Evolutionary conservation across 2,888 invertebrate species (phyloP).

Genomic region (Ecliptopera silaceata): DNA sequence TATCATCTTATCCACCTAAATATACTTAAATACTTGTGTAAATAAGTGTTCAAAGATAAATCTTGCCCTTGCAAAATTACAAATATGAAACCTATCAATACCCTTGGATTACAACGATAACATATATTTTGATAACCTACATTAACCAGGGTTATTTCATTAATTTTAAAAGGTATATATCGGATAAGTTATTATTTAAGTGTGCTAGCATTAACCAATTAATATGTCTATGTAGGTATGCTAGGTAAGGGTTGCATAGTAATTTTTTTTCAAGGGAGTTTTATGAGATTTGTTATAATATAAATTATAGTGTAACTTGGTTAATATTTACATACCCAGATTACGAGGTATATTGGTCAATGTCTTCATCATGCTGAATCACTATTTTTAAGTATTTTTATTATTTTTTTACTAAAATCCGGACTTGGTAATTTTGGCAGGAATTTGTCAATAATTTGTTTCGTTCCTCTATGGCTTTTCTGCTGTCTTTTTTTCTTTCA

Average conservation of each 20-base stretch:
- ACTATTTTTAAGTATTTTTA: constrained; percentile 39
- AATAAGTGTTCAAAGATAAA: not conserved
- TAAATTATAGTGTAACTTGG: no score
- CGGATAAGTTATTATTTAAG: no score
- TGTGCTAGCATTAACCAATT: no score
- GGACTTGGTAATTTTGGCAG: constrained; percentile 47
- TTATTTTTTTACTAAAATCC: constrained; percentile 37
- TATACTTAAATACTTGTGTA: not conserved
- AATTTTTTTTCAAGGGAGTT: no score
- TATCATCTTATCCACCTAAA: no score
- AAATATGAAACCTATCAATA: constrained; percentile 25
- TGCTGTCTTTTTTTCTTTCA: no score
- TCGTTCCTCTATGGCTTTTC: not conserved
- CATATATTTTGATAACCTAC: constrained; percentile 20
- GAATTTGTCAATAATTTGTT: constrained; percentile 18
- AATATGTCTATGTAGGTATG: no score
- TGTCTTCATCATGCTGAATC: constrained; percentile 39
- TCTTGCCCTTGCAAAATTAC: not conserved
- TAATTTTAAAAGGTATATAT: not conserved
- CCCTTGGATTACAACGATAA: constrained; percentile 30
- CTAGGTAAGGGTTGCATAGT: no score
- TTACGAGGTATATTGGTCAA: constrained; percentile 21
- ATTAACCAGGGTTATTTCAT: not conserved
- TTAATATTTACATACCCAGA: constrained; percentile 18
- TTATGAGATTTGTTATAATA: no score